Evolutionary conservation across 2,113 vertebrate species (phyloP).

Genomic region (Noctilio leporinus): DNA sequence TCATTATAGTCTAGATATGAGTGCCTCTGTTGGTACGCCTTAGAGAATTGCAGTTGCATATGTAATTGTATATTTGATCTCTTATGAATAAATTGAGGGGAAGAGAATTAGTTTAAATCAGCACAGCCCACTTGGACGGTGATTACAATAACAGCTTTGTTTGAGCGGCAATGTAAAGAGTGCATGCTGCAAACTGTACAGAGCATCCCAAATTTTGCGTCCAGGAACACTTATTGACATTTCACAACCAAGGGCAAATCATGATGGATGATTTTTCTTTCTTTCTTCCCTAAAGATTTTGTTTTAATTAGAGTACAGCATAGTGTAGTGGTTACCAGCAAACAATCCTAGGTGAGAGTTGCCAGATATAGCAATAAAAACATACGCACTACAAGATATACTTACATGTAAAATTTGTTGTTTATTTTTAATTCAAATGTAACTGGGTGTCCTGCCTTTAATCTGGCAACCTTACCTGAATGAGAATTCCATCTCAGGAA

Average conservation of each 20-base stretch:
- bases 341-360: background rate
- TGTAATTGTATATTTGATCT: slow-evolving; percentile 54
- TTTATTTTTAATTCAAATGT: background rate
- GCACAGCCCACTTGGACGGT: background rate
- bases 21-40: slow-evolving; percentile 5
- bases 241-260: background rate
- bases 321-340: background rate
- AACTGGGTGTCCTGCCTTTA: background rate
- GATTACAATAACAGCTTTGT: background rate
- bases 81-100: slow-evolving; percentile 33
- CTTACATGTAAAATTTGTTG: background rate
- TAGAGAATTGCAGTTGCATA: background rate
- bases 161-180: background rate
- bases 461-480: background rate
- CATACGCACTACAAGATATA: background rate
- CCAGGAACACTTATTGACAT: background rate
- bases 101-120: slow-evolving; percentile 38
- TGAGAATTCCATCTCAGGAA: background rate
- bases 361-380: background rate
- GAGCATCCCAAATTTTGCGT: background rate
- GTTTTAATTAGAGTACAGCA: background rate
- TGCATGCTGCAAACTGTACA: background rate
- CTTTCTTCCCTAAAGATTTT: background rate
- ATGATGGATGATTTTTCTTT: background rate
- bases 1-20: slow-evolving; percentile 51